These are phyloP conservation scores for Allophyes oxyacanthae DNA, from an alignment of 2,888 invertebrate genomes.

Conservation along the genomic window DNA sequence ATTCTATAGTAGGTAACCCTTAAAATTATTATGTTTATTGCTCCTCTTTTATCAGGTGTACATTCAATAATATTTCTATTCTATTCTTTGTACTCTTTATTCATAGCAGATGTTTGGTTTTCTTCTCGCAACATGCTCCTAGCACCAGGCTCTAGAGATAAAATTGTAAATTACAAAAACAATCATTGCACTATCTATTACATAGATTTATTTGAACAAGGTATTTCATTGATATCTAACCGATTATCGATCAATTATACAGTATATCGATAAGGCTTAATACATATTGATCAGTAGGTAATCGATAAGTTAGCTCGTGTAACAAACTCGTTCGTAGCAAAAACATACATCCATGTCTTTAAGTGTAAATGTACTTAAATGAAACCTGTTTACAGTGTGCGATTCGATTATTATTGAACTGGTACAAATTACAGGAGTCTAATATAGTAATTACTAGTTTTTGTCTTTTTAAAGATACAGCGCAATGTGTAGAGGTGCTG, in stretches of 20 bases:
- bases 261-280: slow-evolving; percentile 31
- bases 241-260: slow-evolving; percentile 36
- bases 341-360: slow-evolving; percentile 31
- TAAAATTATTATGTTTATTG: too few species aligned
- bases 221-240: slow-evolving; percentile 27
- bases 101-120: slow-evolving; percentile 13
- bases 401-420: slow-evolving; percentile 26
- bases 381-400: slow-evolving; percentile 34
- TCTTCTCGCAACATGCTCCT: background rate
- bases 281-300: slow-evolving; percentile 27
- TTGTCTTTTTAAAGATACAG: slow-evolving; percentile 22
- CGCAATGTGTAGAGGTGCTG: slow-evolving; percentile 16
- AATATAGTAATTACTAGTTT: slow-evolving; percentile 44
- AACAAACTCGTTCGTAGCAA: slow-evolving; percentile 39
- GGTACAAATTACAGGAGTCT: slow-evolving; percentile 33
- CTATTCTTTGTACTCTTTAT: background rate
- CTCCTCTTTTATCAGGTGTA: too few species aligned
- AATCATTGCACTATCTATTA: slow-evolving; percentile 9
- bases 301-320: slow-evolving; percentile 36
- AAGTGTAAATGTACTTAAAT: slow-evolving; percentile 29
- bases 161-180: slow-evolving; percentile 10
- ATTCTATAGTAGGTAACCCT: too few species aligned
- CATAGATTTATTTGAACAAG: slow-evolving; percentile 3
- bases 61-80: too few species aligned
- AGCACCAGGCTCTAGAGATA: background rate